phyloP scores from a whole-genome alignment of 37 sponge, comb jelly and placozoan species.

The Aphrocallistes beatrix region DNA sequence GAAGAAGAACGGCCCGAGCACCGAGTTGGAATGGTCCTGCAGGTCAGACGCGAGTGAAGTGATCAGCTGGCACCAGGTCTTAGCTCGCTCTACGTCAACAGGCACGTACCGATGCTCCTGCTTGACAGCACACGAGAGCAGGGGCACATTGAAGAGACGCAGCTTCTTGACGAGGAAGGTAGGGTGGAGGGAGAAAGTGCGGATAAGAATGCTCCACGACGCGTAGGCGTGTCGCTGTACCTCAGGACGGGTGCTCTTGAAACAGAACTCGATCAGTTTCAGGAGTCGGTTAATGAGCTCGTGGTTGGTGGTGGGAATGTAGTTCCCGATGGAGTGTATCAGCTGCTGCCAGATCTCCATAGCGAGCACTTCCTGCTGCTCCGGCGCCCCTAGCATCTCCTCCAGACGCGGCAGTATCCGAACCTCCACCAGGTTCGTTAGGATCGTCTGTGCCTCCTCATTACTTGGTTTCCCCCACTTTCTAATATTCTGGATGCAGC shows the following conservation, averaged over 20 bases:
- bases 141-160: neutral
- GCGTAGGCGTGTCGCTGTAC: neutral
- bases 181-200: neutral
- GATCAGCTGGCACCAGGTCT: slow-evolving; percentile 5
- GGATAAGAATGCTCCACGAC: neutral
- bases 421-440: neutral
- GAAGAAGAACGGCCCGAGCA: slow-evolving; percentile 34
- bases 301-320: neutral
- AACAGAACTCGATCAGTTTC: slow-evolving; percentile 13
- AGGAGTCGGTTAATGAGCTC: neutral
- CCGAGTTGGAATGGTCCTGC: neutral
- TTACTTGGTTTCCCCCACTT: neutral
- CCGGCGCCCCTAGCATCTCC: neutral
- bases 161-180: slow-evolving; percentile 9
- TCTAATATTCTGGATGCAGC: neutral
- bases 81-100: slow-evolving; percentile 5
- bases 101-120: neutral
- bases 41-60: neutral
- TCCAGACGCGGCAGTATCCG: neutral
- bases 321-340: slow-evolving; percentile 8
- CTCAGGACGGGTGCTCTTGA: neutral
- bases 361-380: neutral
- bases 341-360: slow-evolving; percentile 16
- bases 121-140: neutral
- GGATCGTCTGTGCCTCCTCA: neutral